phyloP scores from a whole-genome alignment of 2,888 invertebrate species.

The Dynastes grantii region DNA sequence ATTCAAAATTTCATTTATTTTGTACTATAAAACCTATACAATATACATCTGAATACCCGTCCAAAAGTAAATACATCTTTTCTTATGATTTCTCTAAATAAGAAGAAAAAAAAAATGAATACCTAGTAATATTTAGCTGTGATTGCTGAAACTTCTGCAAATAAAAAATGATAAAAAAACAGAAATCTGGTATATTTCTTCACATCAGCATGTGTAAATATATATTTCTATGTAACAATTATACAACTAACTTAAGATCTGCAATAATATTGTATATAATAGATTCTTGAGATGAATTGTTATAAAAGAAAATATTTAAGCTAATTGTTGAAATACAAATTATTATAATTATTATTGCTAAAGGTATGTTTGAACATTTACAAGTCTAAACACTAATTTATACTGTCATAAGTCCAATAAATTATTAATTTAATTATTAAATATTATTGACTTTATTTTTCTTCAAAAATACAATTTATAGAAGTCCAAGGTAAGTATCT shows the following conservation, averaged over 20 bases:
- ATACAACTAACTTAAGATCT: conserved; percentile 33
- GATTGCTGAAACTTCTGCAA: conserved; percentile 28
- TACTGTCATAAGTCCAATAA: conserved; percentile 51
- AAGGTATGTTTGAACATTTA: conserved; percentile 46
- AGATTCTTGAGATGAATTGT: conserved; percentile 58
- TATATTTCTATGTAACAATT: conserved; percentile 40
- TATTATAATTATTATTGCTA: conserved; percentile 48
- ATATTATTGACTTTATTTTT: conserved; percentile 11
- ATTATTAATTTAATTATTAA: conserved; percentile 50
- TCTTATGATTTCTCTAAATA: conserved; percentile 2
- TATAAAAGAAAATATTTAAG: conserved; percentile 56
- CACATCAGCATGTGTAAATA: conserved; percentile 23
- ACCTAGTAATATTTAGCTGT: conserved; percentile 32
- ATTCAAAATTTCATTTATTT: not conserved
- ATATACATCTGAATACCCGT: conserved; percentile 30
- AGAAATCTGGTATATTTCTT: conserved; percentile 27
- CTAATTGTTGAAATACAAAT: conserved; percentile 57
- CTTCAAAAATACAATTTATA: not conserved
- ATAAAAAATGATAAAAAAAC: not conserved
- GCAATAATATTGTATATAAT: conserved; percentile 48
- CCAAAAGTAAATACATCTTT: conserved; percentile 26
- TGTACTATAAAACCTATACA: conserved; percentile 1
- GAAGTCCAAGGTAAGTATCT: not conserved
- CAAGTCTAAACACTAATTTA: conserved; percentile 50
- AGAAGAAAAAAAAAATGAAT: conserved; percentile 1